Percentiles rank a stretch among this genome's conserved stretches.
Evolutionary conservation across 1,140 invertebrate genomes (phyloP).

Genomic region (Diorhabda carinulata): DNA sequence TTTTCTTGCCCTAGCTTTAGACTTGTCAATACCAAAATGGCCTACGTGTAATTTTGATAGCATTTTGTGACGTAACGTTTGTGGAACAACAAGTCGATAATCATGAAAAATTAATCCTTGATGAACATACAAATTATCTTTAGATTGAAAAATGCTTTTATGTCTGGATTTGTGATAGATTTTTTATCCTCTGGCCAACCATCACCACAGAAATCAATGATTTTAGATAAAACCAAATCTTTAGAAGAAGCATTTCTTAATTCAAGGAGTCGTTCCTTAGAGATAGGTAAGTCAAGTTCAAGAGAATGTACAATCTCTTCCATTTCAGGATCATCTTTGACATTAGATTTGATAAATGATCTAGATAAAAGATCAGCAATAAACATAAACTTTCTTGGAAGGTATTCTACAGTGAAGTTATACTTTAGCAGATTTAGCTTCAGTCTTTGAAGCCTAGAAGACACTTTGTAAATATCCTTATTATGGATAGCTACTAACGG

Average conservation of each 20-base stretch:
- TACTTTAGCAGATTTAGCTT: slow-evolving; percentile 18
- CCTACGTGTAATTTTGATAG: slow-evolving; percentile 24
- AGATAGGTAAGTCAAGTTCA: slow-evolving; percentile 2
- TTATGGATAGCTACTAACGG: slow-evolving; percentile 8
- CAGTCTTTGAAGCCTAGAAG: slow-evolving; percentile 12
- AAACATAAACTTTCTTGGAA: slow-evolving; percentile 8
- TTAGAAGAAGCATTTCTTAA: slow-evolving; percentile 5
- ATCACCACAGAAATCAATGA: slow-evolving; percentile 7
- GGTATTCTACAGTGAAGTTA: slow-evolving; percentile 8
- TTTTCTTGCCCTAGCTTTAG: slow-evolving; percentile 19
- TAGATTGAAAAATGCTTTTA: slow-evolving; percentile 14
- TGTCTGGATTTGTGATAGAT: neutral
- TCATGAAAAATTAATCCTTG: slow-evolving; percentile 20
- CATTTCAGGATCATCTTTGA: slow-evolving; percentile 12
- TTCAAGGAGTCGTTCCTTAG: neutral
- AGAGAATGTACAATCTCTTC: slow-evolving; percentile 15
- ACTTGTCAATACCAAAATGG: slow-evolving; percentile 27
- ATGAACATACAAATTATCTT: slow-evolving; percentile 9
- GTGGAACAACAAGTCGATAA: slow-evolving; percentile 20
- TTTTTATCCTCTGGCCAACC: slow-evolving; percentile 20
- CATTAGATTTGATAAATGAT: slow-evolving; percentile 4
- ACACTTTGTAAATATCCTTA: slow-evolving; percentile 16
- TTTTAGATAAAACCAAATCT: slow-evolving; percentile 5
- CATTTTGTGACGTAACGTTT: slow-evolving; percentile 13
- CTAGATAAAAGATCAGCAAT: slow-evolving; percentile 11